Evolutionary conservation across 2,888 invertebrate species (phyloP).

Genomic region (Caenorhabditis panamensis): DNA sequence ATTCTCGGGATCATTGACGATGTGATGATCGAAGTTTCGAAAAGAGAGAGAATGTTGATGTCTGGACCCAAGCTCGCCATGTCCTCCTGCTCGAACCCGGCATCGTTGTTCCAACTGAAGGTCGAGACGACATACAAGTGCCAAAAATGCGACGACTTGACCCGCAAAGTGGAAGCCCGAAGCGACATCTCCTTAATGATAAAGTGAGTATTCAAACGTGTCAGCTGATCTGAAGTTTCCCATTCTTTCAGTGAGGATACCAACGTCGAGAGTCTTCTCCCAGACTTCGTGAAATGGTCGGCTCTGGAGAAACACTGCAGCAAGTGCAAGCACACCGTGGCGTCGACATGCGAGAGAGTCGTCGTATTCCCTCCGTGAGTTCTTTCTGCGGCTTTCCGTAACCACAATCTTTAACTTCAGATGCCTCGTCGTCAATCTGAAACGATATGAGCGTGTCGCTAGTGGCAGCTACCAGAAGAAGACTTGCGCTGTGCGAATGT

Average conservation of each 20-base stretch:
- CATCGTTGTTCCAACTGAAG: not conserved
- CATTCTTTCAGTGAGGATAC: not conserved
- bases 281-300: not conserved
- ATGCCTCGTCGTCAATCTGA: constrained; percentile 20
- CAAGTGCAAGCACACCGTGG: not conserved
- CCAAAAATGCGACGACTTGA: not conserved
- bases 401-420: not conserved
- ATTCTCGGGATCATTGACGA: not conserved
- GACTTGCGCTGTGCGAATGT: not conserved
- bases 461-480: not conserved
- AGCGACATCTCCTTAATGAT: not conserved
- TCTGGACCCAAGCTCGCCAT: not conserved
- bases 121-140: constrained; percentile 1
- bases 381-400: too few relatives aligned
- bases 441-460: not conserved
- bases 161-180: not conserved
- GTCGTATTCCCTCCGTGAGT: not conserved
- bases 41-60: not conserved
- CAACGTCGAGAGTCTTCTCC: not conserved
- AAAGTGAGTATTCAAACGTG: too few relatives aligned
- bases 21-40: not conserved
- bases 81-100: constrained; percentile 8
- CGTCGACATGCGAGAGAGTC: constrained; percentile 2
- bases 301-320: constrained; percentile 1
- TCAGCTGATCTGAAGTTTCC: too few relatives aligned